Percentiles rank a stretch among this genome's conserved stretches.
These are phyloP conservation scores for Notospermus geniculatus DNA, from an alignment of 1,140 invertebrate genomes.

Conservation along the genomic window DNA sequence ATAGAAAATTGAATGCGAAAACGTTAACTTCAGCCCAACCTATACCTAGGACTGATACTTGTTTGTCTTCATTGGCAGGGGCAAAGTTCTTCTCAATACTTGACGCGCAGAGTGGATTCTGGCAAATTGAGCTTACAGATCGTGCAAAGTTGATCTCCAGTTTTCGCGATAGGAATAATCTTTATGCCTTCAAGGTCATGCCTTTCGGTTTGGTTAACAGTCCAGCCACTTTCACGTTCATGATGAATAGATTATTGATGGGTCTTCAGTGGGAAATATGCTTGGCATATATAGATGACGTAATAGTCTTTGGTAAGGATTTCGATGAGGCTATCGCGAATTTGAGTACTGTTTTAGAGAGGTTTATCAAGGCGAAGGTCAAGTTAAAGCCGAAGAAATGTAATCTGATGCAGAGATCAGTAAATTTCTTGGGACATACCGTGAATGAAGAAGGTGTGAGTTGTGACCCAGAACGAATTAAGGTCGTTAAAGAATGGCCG, in stretches of 20 bases:
- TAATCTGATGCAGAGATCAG: slow-evolving; percentile 2
- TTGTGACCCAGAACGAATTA: slow-evolving; percentile 9
- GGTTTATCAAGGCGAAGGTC: slow-evolving; percentile 23
- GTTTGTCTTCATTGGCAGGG: slow-evolving; percentile 2
- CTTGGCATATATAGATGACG: slow-evolving; percentile 16
- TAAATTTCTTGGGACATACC: slow-evolving; percentile 11
- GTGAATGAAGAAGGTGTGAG: not conserved
- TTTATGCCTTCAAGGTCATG: slow-evolving; percentile 12
- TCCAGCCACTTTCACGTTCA: slow-evolving; percentile 24
- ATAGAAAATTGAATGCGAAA: slow-evolving; percentile 13
- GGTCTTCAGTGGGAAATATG: slow-evolving; percentile 13
- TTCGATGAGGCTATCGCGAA: not conserved
- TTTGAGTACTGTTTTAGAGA: not conserved
- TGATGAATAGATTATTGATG: slow-evolving; percentile 23
- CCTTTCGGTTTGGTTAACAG: slow-evolving; percentile 27
- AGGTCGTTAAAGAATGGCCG: slow-evolving; percentile 5
- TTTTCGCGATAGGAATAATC: slow-evolving; percentile 8
- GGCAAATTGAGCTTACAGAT: not conserved
- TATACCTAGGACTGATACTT: slow-evolving; percentile 4
- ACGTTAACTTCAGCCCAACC: slow-evolving; percentile 13
- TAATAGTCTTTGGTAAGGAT: slow-evolving; percentile 12
- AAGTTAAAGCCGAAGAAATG: slow-evolving; percentile 32
- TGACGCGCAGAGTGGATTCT: slow-evolving; percentile 14
- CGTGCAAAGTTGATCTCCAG: slow-evolving; percentile 8
- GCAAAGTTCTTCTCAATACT: slow-evolving; percentile 2